phyloP scores from a whole-genome alignment of 1,140 invertebrate genomes.

The Stegodyphus dumicola region DNA sequence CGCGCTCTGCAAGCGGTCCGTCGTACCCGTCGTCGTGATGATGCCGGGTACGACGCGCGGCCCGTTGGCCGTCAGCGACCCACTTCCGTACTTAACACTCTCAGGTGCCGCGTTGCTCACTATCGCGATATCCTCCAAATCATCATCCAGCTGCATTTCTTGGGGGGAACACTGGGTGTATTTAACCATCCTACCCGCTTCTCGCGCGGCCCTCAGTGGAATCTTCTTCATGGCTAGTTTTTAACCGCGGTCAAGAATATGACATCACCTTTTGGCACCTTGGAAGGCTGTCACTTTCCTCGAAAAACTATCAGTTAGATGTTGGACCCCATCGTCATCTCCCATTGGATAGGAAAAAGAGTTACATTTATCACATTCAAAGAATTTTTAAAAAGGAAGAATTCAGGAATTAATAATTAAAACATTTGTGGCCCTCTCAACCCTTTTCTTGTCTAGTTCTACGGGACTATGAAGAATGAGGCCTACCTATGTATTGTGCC shows the following conservation, averaged over 20 bases:
- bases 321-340: slow-evolving; percentile 30
- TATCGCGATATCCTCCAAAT: slow-evolving; percentile 82
- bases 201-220: slow-evolving; percentile 42
- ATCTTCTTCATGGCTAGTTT: slow-evolving; percentile 46
- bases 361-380: slow-evolving; percentile 12
- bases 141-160: slow-evolving; percentile 70
- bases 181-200: slow-evolving; percentile 68
- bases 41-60: slow-evolving; percentile 76
- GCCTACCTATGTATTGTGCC: slow-evolving; percentile 53
- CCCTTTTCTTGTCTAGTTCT: slow-evolving; percentile 29
- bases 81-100: slow-evolving; percentile 74
- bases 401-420: background rate
- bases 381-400: slow-evolving; percentile 1
- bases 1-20: slow-evolving; percentile 36
- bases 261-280: slow-evolving; percentile 2
- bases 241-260: too few species aligned
- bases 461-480: slow-evolving; percentile 35
- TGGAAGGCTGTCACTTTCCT: background rate
- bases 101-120: slow-evolving; percentile 72
- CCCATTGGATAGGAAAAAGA: slow-evolving; percentile 1
- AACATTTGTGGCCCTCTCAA: slow-evolving; percentile 35
- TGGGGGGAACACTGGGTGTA: slow-evolving; percentile 69
- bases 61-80: slow-evolving; percentile 72
- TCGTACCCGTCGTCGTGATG: slow-evolving; percentile 69
- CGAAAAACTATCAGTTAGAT: background rate